Evolutionary conservation across 2,113 vertebrate genomes (phyloP).

Genomic region (Neogobius melanostomus): DNA sequence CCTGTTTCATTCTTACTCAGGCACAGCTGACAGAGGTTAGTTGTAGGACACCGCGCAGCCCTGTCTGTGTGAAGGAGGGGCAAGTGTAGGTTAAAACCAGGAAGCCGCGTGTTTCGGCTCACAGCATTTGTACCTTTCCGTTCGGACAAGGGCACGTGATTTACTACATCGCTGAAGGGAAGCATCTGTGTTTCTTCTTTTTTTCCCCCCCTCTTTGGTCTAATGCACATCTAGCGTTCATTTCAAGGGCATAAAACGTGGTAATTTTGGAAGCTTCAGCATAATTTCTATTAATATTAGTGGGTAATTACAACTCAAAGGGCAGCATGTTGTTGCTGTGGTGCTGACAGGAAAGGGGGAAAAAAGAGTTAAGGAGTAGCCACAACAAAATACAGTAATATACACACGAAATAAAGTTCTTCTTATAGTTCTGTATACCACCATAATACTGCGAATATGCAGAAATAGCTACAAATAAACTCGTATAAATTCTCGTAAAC

Average conservation of each 20-base stretch:
- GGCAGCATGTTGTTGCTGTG: slow-evolving; percentile 11
- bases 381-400: neutral
- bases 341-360: neutral
- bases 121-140: slow-evolving; percentile 45
- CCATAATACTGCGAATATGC: too few species aligned
- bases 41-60: slow-evolving; percentile 53
- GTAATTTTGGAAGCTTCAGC: slow-evolving; percentile 63
- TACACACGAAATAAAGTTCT: neutral
- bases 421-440: too few species aligned
- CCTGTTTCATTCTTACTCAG: slow-evolving; percentile 17
- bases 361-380: too few species aligned
- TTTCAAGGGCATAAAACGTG: slow-evolving; percentile 72
- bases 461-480: too few species aligned
- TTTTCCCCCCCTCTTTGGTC: slow-evolving; percentile 49
- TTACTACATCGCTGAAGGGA: slow-evolving; percentile 66
- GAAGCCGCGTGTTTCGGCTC: slow-evolving; percentile 49
- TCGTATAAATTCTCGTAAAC: too few species aligned
- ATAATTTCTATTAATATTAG: slow-evolving; percentile 66
- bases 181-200: slow-evolving; percentile 48
- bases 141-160: slow-evolving; percentile 69
- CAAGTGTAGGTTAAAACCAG: slow-evolving; percentile 60
- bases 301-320: slow-evolving; percentile 49
- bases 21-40: slow-evolving; percentile 56
- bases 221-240: slow-evolving; percentile 63
- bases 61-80: slow-evolving; percentile 39